Base-by-base conservation (phyloP, 2,888 invertebrate genomes). In the Heliconius cydno region DNA sequence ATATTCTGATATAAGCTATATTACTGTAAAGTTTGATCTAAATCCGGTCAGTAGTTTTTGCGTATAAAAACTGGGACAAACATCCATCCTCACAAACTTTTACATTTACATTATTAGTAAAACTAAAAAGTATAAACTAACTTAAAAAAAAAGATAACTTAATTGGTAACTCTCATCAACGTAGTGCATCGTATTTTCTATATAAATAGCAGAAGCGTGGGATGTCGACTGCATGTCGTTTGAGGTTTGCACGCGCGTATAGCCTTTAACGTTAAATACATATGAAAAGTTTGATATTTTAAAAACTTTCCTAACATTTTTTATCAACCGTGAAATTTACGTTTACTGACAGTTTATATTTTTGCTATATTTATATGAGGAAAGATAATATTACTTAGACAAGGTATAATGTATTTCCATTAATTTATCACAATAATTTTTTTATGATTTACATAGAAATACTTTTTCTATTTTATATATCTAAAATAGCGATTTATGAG, bases 181-280 rank as follows among this genome's bases (percentile, higher is more conserved):
- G 22, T 67, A n/a, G 67, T 38, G 67, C 67, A n/a, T 38, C 38
- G 34, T 38, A 38, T 38, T 34, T 34, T 70, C 30, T 52, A 22
- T 19, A 30, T 68, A 52, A 77, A 70, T 70, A 77, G 60, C 25
- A 60, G 38, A 60, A 25, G 77, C 77, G 77, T 77, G 38, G 77
- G 77, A 46, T 25, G 76, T 38, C 30, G 60, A 77, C 70, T 68
- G 25, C 67, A 28, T 68, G 46, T 13, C 34, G 34, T 34, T 76
- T 68, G 25, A 66, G 19, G 41, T 15, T 66, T 52, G n/a, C 66
- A 46, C 46, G 66, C 28, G 76, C 52, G 46, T 66, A 68, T 68
- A 41, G 41, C 41, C 41, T 68, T 66, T 41, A 46, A 75, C n/a
- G 2, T 68, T 41, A 68, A 41, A 41, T n/a, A 38, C 68, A 68